Conservation (phyloP, 2,888 invertebrate genomes). For the Teleogryllus oceanicus region DNA sequence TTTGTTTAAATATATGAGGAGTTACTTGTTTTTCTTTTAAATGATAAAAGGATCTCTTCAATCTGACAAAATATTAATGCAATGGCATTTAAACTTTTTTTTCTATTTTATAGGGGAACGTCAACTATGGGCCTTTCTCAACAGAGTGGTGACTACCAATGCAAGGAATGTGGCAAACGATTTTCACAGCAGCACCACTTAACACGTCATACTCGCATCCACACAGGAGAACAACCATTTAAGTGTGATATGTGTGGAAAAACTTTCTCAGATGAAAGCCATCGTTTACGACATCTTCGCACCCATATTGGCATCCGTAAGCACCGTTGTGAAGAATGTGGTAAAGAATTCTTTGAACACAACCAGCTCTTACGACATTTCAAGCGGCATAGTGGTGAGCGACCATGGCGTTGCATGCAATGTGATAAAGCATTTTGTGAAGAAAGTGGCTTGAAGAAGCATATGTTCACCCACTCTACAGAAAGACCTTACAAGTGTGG, state of each 20-base stretch:
- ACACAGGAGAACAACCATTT: neutral
- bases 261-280: neutral
- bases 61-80: too few relatives aligned
- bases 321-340: constrained; percentile 18
- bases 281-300: neutral
- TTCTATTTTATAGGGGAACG: neutral
- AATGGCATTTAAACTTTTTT: too few relatives aligned
- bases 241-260: neutral
- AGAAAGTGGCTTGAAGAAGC: neutral
- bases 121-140: neutral
- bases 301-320: neutral
- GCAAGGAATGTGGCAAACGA: neutral
- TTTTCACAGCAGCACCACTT: constrained; percentile 1
- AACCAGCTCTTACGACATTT: neutral
- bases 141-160: neutral
- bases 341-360: neutral
- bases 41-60: too few relatives aligned
- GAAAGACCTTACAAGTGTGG: neutral
- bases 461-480: neutral
- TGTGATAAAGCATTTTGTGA: constrained; percentile 5
- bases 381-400: constrained; percentile 2
- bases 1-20: too few relatives aligned
- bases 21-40: too few relatives aligned
- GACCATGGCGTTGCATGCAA: neutral
- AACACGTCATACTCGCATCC: neutral